Evolutionary conservation across 2,888 invertebrate genomes (phyloP), one percentile per base, ranked within the genome.

Genomic region (Craniophora ligustri): DNA sequence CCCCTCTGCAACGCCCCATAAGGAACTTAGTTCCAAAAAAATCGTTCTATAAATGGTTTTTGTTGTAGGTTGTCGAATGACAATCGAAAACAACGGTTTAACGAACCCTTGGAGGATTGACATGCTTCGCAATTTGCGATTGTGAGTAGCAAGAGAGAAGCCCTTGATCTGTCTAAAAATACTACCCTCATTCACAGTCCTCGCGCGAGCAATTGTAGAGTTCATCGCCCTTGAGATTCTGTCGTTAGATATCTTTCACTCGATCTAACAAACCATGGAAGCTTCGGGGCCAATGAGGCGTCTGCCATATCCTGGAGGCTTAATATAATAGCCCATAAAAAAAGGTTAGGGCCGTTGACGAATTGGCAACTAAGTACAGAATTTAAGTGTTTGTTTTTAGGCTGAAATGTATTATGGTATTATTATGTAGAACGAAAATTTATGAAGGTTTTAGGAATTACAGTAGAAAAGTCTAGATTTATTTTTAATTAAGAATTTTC

Each of bases 301-400:
- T 47, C 45, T 6, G 44, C 61, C 55, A 61, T 67, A 50, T 64
- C 34, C 58, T 10, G 13, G 18, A 19, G 57, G 69, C 68, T 70
- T 72, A 64, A 70, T 64, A 70, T 65, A 70, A 70, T 70, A 69
- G 70, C 10, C 65, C 21, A 68, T 70, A 70, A 70, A 70, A 67
- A 72, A 72, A 60, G 61, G 65, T 58, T 60, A 50, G 64, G 38
- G 36, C 36, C 54, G 19, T 72, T 70, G 40, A 65, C 69, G 72
- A 68, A 70, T 70, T 70, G 68, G 60, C 68, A 35, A 55, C 51
- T 53, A 36, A 56, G 39, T 48, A 39, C 64, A 32, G 48, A 39
- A 53, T 64, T 70, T 49, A 57, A 57, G 48, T 55, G 49, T 46
- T 51, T 53, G 62, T 48, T 54, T 42, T 44, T 42, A 47, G 41